Evolutionary conservation across 2,888 invertebrate species (phyloP).

Genomic region (Mythimna ferrago): DNA sequence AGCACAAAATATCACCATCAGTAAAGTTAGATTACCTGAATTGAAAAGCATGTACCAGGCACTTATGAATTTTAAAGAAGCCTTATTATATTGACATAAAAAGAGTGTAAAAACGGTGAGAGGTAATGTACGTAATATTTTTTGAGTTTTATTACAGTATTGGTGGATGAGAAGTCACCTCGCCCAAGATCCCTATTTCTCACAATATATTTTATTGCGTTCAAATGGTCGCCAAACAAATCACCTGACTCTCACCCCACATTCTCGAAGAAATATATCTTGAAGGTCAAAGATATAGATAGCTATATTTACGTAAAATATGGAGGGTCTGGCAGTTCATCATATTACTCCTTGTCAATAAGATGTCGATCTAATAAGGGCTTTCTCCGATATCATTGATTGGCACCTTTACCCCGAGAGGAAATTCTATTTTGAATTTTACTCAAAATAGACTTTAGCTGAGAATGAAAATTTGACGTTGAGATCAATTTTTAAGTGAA

Average conservation of each 20-base stretch:
- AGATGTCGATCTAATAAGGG: slow-evolving; percentile 13
- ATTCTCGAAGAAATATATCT: slow-evolving; percentile 17
- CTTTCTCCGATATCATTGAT: slow-evolving; percentile 5
- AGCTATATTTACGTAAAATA: slow-evolving; percentile 14
- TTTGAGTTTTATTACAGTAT: slow-evolving; percentile 12
- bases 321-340: slow-evolving; percentile 1
- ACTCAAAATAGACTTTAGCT: not conserved
- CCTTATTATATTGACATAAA: too few relatives aligned
- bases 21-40: too few relatives aligned
- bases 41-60: too few relatives aligned
- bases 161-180: not conserved
- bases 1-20: too few relatives aligned
- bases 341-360: slow-evolving; percentile 23
- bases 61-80: too few relatives aligned
- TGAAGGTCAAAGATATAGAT: too few relatives aligned
- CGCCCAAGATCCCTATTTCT: not conserved
- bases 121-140: not conserved
- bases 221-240: slow-evolving; percentile 8
- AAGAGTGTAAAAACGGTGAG: not conserved
- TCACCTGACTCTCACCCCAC: not conserved
- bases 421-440: not conserved
- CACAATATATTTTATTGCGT: slow-evolving; percentile 7
- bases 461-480: too few relatives aligned
- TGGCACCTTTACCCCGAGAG: not conserved
- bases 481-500: too few relatives aligned